A percentile compares a stretch with the other conserved stretches of the same genome.
These are phyloP conservation scores for Drosophila hamatofila DNA, from an alignment of 2,888 invertebrate genomes.

Conservation along the genomic window DNA sequence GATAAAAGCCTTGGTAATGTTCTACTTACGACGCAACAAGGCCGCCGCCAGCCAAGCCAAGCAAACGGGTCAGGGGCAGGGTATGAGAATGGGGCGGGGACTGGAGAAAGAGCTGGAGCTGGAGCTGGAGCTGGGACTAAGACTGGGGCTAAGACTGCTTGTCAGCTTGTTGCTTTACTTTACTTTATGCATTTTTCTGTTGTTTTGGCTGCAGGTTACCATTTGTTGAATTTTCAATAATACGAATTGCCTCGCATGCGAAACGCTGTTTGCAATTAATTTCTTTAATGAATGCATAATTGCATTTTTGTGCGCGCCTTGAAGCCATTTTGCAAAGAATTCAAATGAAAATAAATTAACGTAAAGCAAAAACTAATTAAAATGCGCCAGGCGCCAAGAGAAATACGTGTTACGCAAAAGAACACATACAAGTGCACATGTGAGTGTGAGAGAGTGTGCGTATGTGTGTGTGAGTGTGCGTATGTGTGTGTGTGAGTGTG, in stretches of 20 bases:
- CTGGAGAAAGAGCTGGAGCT: neutral
- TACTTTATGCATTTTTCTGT: neutral
- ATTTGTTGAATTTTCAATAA: slow-evolving; percentile 70
- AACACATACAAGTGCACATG: slow-evolving; percentile 9
- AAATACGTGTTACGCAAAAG: slow-evolving; percentile 45
- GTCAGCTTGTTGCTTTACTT: slow-evolving; percentile 49
- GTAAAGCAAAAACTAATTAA: slow-evolving; percentile 81
- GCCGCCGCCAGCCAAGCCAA: slow-evolving; percentile 18
- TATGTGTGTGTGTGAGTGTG: slow-evolving; percentile 11
- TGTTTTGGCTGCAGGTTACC: slow-evolving; percentile 41
- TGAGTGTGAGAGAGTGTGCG: too few species aligned
- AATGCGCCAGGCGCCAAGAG: slow-evolving; percentile 67
- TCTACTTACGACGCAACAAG: slow-evolving; percentile 74
- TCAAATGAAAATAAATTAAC: slow-evolving; percentile 82
- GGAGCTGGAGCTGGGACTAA: neutral
- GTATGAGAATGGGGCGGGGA: neutral
- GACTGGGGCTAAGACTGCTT: slow-evolving; percentile 3
- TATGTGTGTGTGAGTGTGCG: slow-evolving; percentile 5
- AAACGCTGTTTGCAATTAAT: slow-evolving; percentile 80
- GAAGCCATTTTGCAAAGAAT: slow-evolving; percentile 76
- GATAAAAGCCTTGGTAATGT: slow-evolving; percentile 80
- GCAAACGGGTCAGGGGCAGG: slow-evolving; percentile 29
- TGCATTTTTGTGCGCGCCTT: slow-evolving; percentile 80
- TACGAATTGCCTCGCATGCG: slow-evolving; percentile 61
- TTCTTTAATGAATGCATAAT: slow-evolving; percentile 82